Evolutionary conservation across 2,113 vertebrate genomes (phyloP).

Genomic region (Chiloscyllium plagiosum): DNA sequence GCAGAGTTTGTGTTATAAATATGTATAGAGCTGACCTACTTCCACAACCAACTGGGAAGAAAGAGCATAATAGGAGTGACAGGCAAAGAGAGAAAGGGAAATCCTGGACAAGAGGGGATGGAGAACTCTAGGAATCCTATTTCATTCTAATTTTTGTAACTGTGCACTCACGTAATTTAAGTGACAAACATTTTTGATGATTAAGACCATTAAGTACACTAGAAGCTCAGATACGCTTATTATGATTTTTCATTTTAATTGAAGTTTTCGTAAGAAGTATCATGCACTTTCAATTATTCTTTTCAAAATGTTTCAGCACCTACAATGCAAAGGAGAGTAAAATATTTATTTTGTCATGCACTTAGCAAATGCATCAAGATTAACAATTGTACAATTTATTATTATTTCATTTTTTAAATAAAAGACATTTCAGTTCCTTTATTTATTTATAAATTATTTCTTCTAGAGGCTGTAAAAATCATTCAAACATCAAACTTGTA

Average conservation of each 20-base stretch:
- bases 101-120: not conserved
- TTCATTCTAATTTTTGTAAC: not conserved
- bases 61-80: too few species aligned
- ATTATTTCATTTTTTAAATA: too few species aligned
- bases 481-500: not conserved
- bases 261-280: not conserved
- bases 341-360: not conserved
- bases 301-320: not conserved
- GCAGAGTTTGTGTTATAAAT: not conserved
- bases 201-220: not conserved
- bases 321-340: not conserved
- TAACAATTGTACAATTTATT: not conserved
- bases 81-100: not conserved
- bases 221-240: not conserved
- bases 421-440: not conserved
- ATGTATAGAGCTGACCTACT: not conserved
- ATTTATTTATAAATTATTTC: not conserved
- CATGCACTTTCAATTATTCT: not conserved
- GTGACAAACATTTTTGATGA: not conserved
- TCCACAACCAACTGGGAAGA: not conserved
- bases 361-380: not conserved
- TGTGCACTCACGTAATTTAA: not conserved
- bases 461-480: not conserved
- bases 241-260: not conserved
- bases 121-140: not conserved